phyloP scores from a whole-genome alignment of 2,888 invertebrate species.

The Teleogryllus oceanicus region DNA sequence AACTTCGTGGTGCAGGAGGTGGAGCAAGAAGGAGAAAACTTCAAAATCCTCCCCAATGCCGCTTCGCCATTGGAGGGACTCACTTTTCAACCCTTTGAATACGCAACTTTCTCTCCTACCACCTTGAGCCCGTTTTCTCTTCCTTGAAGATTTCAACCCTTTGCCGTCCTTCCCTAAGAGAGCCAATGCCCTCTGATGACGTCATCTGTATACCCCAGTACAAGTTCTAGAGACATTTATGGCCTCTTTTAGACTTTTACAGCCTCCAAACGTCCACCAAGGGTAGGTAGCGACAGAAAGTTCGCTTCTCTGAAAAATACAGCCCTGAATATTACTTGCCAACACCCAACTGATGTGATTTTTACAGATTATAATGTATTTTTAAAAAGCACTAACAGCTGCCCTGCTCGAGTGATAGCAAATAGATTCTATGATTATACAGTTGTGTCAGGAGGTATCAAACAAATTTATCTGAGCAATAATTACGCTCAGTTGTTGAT shows the following conservation, averaged over 20 bases:
- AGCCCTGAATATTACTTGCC: no score
- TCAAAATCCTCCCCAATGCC: background rate
- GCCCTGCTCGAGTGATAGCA: no score
- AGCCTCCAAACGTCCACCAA: background rate
- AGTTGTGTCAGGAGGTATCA: no score
- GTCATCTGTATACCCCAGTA: background rate
- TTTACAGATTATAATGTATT: no score
- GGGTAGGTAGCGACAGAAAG: background rate
- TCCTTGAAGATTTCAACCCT: background rate
- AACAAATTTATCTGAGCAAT: no score
- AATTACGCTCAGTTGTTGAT: no score
- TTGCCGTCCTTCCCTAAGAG: background rate
- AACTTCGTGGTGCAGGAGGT: background rate
- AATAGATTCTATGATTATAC: no score
- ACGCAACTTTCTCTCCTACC: constrained; percentile 11
- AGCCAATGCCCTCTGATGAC: background rate
- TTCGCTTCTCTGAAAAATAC: no score
- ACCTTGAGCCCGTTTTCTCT: background rate
- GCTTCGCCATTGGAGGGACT: background rate
- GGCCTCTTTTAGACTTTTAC: background rate
- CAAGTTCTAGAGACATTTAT: background rate
- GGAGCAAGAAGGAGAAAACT: background rate
- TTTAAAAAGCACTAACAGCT: no score
- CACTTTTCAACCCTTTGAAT: background rate
- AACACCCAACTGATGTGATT: no score